Evolutionary conservation across 2,113 vertebrate genomes (phyloP).

Genomic region (Hymenochirus boettgeri): DNA sequence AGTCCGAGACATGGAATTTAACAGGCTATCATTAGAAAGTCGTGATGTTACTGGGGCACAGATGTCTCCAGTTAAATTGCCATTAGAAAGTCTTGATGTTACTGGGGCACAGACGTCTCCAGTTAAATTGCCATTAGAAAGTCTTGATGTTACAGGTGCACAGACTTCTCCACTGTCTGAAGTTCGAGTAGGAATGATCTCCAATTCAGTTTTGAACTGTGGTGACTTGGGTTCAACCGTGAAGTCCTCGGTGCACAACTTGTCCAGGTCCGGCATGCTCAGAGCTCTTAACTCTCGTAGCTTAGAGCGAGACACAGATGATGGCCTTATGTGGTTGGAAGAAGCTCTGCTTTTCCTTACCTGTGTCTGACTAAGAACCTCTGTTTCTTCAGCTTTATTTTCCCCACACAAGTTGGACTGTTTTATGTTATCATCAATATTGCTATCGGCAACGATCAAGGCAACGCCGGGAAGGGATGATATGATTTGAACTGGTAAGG

Average conservation of each 20-base stretch:
- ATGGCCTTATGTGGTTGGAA: constrained; percentile 51
- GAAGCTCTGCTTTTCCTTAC: constrained; percentile 57
- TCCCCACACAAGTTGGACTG: constrained; percentile 20
- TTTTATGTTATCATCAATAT: constrained; percentile 6
- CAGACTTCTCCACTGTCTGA: neutral
- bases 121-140: no score
- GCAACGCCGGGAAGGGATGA: constrained; percentile 48
- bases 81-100: no score
- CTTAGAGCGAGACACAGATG: constrained; percentile 63
- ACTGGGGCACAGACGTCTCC: no score
- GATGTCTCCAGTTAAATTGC: no score
- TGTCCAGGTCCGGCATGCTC: constrained; percentile 91
- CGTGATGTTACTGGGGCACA: no score
- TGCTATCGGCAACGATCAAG: constrained; percentile 41
- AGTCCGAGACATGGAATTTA: constrained; percentile 19
- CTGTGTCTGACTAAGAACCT: neutral
- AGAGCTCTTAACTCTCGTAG: constrained; percentile 81
- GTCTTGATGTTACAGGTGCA: constrained; percentile 24
- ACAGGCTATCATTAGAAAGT: neutral
- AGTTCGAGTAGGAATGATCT: constrained; percentile 49
- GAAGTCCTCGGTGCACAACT: constrained; percentile 71
- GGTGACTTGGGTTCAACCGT: neutral
- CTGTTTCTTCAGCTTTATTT: constrained; percentile 6
- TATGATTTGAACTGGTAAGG: constrained; percentile 38
- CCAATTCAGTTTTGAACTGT: constrained; percentile 66